Base-by-base conservation (phyloP, 2,888 invertebrate species). In the Meteorus colon region DNA sequence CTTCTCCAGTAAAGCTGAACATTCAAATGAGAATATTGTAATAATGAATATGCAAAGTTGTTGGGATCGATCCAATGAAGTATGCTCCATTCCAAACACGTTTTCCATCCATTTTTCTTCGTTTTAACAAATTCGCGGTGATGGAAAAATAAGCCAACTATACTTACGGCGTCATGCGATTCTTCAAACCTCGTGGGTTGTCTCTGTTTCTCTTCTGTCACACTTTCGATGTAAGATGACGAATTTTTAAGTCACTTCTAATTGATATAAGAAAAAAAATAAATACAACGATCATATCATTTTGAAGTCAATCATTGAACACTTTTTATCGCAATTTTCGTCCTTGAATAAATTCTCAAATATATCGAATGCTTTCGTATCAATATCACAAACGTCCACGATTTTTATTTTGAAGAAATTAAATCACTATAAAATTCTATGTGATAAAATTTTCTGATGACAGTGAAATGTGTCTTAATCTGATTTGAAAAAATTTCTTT, bases 121-220 rank as follows among this genome's bases (percentile, higher is more conserved):
- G n/a, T 27, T 67, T 24, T 27, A 27, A 41, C 12, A 24, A 6
- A 27, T 71, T 71, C 29, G 37, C 41, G 41, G 62, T 62, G 12
- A 19, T 48, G 19, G 48, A 63, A 65, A 59, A 70, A 29, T 29
- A 8, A 71, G 34, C n/a, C 29, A 29, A 31, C 34, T 27, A 31
- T 55, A 66, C 75, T 75, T 65, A 75, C 75, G 31, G 37, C 55
- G 55, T 69, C 70, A 75, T 74, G 48, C 55, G 55, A 75, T 48
- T 65, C 37, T 24, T 14, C 29, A 48, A 75, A 41, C 59, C 65
- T 27, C 37, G 60, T 10, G 51, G 16, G 29, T 29, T 51, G 31
- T 24, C 37, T n/a, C 51, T 62, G 14, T 75, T 37, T 8, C 8
- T 24, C 24, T 19, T 19, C 19, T 8, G 19, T 55, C 19, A 19